Conservation (phyloP, 2,797 vertebrate species). For the Carcharodon carcharias region DNA sequence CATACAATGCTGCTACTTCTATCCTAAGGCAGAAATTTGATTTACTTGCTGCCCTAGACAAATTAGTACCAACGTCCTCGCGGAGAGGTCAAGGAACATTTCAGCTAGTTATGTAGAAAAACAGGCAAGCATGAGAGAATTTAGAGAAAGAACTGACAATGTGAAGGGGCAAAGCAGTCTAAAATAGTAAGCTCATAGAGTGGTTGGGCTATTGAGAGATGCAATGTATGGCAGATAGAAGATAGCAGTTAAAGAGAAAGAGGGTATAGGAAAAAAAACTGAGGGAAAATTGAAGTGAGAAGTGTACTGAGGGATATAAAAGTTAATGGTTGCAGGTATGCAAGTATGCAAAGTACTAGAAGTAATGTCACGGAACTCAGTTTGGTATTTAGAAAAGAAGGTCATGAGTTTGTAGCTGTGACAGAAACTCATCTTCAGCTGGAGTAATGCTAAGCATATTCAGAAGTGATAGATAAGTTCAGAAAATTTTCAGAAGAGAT, state of each 20-base stretch:
- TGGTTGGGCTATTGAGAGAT: not conserved
- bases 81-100: not conserved
- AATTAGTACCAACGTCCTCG: not conserved
- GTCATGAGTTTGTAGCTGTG: not conserved
- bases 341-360: not conserved
- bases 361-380: not conserved
- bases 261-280: not conserved
- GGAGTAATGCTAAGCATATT: not conserved
- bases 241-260: not conserved
- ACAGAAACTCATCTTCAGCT: not conserved
- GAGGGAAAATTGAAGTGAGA: not conserved
- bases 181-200: not conserved
- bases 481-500: not conserved
- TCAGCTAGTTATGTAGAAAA: not conserved
- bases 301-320: not conserved
- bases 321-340: not conserved
- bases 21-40: not conserved
- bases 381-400: not conserved
- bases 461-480: not conserved
- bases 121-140: not conserved
- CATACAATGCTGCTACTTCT: not conserved
- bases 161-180: not conserved
- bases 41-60: not conserved
- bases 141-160: not conserved
- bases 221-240: not conserved